A percentile compares a stretch with the other conserved stretches of the same genome.
phyloP scores from a whole-genome alignment of 1,140 invertebrate species.

The Plectrocnemia conspersa region DNA sequence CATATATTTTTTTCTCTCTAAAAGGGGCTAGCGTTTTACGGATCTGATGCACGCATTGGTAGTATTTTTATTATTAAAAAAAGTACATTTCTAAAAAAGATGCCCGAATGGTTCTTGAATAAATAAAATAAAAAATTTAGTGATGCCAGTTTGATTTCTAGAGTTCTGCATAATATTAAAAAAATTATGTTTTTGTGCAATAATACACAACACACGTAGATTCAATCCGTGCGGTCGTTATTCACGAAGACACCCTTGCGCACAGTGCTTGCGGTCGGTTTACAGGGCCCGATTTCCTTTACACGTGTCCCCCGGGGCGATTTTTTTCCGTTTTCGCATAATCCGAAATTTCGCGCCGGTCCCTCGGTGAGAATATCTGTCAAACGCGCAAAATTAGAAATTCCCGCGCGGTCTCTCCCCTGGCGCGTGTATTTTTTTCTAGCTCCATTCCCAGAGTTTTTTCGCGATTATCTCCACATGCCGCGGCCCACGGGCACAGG shows the following conservation, averaged over 20 bases:
- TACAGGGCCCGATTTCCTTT: slow-evolving; percentile 1
- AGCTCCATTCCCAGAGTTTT: not conserved
- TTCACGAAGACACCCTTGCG: too few relatives aligned
- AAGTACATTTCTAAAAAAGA: too few relatives aligned
- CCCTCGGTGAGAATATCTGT: not conserved
- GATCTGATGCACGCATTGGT: too few relatives aligned
- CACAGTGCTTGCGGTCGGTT: slow-evolving; percentile 7
- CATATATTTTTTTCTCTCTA: too few relatives aligned
- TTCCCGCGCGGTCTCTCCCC: too few relatives aligned
- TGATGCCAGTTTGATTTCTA: not conserved
- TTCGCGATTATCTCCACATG: slow-evolving; percentile 2
- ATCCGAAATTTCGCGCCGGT: too few relatives aligned
- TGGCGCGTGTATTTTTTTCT: not conserved
- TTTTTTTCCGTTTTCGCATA: not conserved
- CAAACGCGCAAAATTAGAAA: slow-evolving; percentile 2
- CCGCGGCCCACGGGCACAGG: not conserved
- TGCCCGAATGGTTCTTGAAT: too few relatives aligned
- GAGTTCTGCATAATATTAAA: not conserved
- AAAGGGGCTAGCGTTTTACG: too few relatives aligned
- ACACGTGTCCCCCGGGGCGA: not conserved
- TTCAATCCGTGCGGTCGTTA: too few relatives aligned
- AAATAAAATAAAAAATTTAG: not conserved
- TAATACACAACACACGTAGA: too few relatives aligned
- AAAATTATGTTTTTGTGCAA: slow-evolving; percentile 4
- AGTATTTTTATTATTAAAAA: too few relatives aligned